Evolutionary conservation across 2,797 vertebrate genomes (phyloP), one percentile per base, ranked within the genome.

Genomic region (Acomys russatus): DNA sequence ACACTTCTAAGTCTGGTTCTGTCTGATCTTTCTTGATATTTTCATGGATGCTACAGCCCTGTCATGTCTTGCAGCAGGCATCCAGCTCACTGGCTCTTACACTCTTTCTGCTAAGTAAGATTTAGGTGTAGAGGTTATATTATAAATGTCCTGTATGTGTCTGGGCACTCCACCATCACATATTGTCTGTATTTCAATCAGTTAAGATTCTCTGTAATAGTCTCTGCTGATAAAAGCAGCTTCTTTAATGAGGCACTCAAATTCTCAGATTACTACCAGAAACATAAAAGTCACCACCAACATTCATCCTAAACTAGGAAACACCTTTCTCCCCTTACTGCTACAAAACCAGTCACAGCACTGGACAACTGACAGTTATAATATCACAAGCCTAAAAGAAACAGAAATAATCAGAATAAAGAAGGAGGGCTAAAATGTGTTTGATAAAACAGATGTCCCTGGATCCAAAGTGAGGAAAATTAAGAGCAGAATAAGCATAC

Each of bases 401-500:
- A 89, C 61, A 82, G 70, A 73, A 74, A 61, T 2, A 38, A 91
- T 76, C 25, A 86, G 0, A 83, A 17, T 49, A 86, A 84, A 80
- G n/a, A 59, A 79, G 73, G 59, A 95, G 59, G 66, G 61, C 68
- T 79, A 82, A 84, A 96, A 83, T 79, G 51, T 77, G 54, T 90
- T 86, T 86, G 92, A 33, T 20, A 94, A 84, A 96, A 91, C 78
- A 84, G 88, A 80, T 64, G 56, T 64, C 49, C 51, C 70, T 87
- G 56, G 74, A 88, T 92, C 49, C 66, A 86, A 95, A 89, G 11
- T 28, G 61, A 95, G 61, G 9, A 84, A 96, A 87, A 82, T 73
- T 61, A 51, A 85, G n/a, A 78, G 63, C 38, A 80, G 28, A 85
- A 86, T 23, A 91, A 96, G 96, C 54, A 93, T 0, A 66, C 51